These are phyloP conservation scores for Hafferia zeledoni DNA, from an alignment of 2,797 vertebrate genomes.

Conservation along the genomic window DNA sequence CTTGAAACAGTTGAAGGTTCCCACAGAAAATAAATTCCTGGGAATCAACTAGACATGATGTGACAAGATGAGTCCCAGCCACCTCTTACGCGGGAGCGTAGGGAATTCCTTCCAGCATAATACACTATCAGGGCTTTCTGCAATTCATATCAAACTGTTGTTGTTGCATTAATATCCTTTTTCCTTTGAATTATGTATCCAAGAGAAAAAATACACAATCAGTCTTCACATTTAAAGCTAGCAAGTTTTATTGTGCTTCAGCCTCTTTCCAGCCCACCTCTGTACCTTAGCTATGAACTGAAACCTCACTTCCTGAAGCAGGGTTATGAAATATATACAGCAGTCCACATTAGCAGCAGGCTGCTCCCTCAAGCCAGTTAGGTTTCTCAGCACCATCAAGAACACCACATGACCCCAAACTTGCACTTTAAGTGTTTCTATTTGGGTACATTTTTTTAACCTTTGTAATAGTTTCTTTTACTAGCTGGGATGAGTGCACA, in stretches of 20 bases:
- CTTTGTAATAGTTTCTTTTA: background rate
- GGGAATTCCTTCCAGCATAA: background rate
- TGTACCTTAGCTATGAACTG: background rate
- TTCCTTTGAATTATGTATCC: background rate
- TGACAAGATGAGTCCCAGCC: background rate
- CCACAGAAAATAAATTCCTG: background rate
- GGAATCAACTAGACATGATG: background rate
- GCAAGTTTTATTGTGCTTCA: background rate
- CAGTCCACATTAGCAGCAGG: background rate
- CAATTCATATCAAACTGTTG: background rate
- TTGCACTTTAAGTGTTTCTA: background rate
- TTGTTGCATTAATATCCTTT: background rate
- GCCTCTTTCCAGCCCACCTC: background rate
- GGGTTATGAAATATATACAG: background rate
- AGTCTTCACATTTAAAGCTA: background rate
- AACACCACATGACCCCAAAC: background rate
- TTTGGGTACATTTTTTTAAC: background rate
- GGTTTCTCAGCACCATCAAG: background rate
- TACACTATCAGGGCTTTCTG: background rate
- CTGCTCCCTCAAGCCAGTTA: background rate
- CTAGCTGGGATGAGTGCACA: background rate
- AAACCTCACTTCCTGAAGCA: background rate
- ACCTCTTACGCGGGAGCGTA: background rate
- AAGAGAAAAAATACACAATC: background rate
- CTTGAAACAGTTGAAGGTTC: background rate